Evolutionary conservation across 2,113 vertebrate genomes (phyloP).

Genomic region (Etheostoma cragini): DNA sequence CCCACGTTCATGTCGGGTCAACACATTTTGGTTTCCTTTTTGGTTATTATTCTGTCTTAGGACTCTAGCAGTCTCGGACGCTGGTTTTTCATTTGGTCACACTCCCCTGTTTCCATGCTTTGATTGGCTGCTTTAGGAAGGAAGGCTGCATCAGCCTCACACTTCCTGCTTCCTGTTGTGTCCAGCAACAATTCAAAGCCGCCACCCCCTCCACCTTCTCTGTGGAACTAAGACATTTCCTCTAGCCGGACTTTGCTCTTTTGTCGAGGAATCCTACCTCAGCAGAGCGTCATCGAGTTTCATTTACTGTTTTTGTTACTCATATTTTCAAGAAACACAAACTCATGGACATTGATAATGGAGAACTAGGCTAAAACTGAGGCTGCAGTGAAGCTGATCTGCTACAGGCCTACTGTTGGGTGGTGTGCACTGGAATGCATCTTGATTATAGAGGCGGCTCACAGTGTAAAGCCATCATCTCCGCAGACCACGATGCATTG

Average conservation of each 20-base stretch:
- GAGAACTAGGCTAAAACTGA: slow-evolving; percentile 41
- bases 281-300: slow-evolving; percentile 20
- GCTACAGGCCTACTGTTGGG: slow-evolving; percentile 67
- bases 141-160: slow-evolving; percentile 80
- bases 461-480: slow-evolving; percentile 70
- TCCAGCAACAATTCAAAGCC: slow-evolving; percentile 77
- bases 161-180: slow-evolving; percentile 88
- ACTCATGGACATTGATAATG: slow-evolving; percentile 55
- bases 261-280: slow-evolving; percentile 69
- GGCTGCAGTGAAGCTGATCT: slow-evolving; percentile 31
- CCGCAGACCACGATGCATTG: slow-evolving; percentile 66
- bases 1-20: slow-evolving; percentile 42
- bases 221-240: slow-evolving; percentile 66
- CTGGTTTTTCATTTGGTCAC: slow-evolving; percentile 55
- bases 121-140: slow-evolving; percentile 85
- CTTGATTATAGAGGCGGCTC: slow-evolving; percentile 76
- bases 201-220: slow-evolving; percentile 40
- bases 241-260: slow-evolving; percentile 50
- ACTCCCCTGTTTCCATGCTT: slow-evolving; percentile 67
- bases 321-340: slow-evolving; percentile 25
- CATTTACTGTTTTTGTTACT: slow-evolving; percentile 45
- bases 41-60: slow-evolving; percentile 61
- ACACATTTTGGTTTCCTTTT: slow-evolving; percentile 51
- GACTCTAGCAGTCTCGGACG: slow-evolving; percentile 26
- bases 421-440: slow-evolving; percentile 73